Evolutionary conservation across 2,888 invertebrate species (phyloP), one percentile per base, ranked within the genome.

Genomic region (Nezara viridula): DNA sequence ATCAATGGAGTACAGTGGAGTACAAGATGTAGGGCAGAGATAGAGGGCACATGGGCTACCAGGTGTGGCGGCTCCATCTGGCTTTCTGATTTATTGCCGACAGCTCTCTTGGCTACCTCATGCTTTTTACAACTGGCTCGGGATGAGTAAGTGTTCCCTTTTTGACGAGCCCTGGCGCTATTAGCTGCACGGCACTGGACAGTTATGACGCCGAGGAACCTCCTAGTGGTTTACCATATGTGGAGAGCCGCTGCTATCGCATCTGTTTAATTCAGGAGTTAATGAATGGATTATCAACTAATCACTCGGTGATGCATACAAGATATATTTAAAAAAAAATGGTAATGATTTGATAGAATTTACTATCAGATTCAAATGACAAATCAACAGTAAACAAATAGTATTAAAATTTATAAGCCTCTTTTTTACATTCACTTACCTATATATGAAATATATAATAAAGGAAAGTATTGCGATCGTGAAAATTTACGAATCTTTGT

Each of bases 131-230:
- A 81, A 47, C 81, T 81, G 81, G 81, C 81, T 44, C 6, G 44
- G 81, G 81, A 81, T 81, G 81, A 81, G 81, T 81, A 81, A 81
- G 81, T n/a, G 81, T 44, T 81, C 44, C 81, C n/a, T 81, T 81
- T 81, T 44, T 47, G 44, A 40, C 81, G 24, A 81, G 24, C 81
- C 14, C 44, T 40, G 44, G 0, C 12, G 81, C 81, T 44, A 81
- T 81, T 81, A 81, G 81, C 40, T 40, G 81, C 81, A 81, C 81
- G 81, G 40, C 81, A 81, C n/a, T n/a, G 44, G 81, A 40, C 40
- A 44, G 81, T 81, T n/a, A 16, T 81, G 81, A 81, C 44, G 7
- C 44, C 12, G 21, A 73, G 66, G 66, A 73, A 73, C 19, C 66
- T 73, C 66, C 5, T 19, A 73, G 32, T 21, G 32, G 66, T 32